Base-by-base conservation (phyloP, 1,140 invertebrate genomes). In the Mizuhopecten yessoensis region DNA sequence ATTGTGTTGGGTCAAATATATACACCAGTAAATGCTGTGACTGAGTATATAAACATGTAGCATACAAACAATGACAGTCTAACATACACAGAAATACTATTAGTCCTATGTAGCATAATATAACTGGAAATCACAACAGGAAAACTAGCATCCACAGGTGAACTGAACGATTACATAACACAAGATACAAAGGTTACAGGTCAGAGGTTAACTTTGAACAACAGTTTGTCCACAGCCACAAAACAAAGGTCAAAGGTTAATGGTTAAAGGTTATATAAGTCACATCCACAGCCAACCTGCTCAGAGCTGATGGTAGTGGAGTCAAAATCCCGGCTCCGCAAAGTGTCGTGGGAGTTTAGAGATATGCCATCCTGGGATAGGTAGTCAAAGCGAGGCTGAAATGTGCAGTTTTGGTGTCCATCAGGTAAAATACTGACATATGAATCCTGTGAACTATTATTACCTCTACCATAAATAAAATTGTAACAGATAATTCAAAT, bases 261-360 rank as follows among this genome's bases (percentile, higher is more conserved):
- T 2, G 57, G 42, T 45, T 45, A 45, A 45, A 39, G 45, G 57
- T 75, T 75, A 75, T 75, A 17, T 75, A 75, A 75, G 57, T 75
- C 57, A 75, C 57, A 75, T 75, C 57, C 57, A 75, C 57, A 75
- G 57, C 57, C 23, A 75, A 75, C 57, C 57, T 75, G 57, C n/a
- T 75, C 57, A 29, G 57, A 75, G n/a, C 57, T 75, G 57, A 75
- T 75, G 57, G 57, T 75, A 75, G 57, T 75, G 57, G 57, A 75
- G 57, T 75, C 57, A 75, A 75, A 75, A 75, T 75, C 57, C 57
- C 57, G 57, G 57, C 57, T 75, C 29, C 57, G 57, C n/a, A 75
- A 75, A n/a, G 57, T 75, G 29, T 75, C 57, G 29, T 75, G n/a
- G 23, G 57, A 75, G 57, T 75, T 75, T 75, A 75, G n/a, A 75